Conservation (phyloP, 2,888 invertebrate genomes). For the Oligia strigilis region DNA sequence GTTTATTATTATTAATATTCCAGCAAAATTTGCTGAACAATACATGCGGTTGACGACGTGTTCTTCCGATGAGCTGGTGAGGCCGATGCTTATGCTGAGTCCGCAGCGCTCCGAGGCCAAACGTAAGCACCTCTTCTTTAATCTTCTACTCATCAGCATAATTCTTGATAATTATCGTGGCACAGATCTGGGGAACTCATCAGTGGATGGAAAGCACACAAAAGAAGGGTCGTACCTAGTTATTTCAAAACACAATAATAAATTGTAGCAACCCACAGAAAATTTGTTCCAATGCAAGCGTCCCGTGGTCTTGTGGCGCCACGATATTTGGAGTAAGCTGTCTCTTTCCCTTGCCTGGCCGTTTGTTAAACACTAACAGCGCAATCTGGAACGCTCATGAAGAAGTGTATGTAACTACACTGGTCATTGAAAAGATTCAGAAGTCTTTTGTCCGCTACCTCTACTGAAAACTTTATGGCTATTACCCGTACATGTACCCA, state of each 20-base stretch:
- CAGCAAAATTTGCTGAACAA: constrained; percentile 72
- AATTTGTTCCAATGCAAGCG: background rate
- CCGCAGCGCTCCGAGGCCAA: constrained; percentile 62
- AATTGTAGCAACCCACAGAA: background rate
- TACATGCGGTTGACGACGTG: constrained; percentile 73
- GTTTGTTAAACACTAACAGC: too few species aligned
- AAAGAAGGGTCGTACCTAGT: too few species aligned
- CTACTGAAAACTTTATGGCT: too few species aligned
- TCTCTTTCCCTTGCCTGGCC: background rate
- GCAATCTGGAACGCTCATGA: too few species aligned
- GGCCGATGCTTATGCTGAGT: constrained; percentile 41
- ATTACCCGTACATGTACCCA: too few species aligned
- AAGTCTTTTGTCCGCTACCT: too few species aligned
- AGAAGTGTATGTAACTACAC: too few species aligned
- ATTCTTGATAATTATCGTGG: background rate
- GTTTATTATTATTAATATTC: background rate
- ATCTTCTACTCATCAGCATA: background rate
- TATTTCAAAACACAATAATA: background rate
- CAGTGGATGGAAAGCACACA: background rate
- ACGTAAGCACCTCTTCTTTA: constrained; percentile 60
- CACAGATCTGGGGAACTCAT: background rate
- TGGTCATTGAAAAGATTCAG: too few species aligned
- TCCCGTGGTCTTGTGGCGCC: background rate
- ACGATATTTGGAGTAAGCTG: background rate
- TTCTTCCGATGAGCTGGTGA: constrained; percentile 74